These are phyloP conservation scores for Euwallacea fornicatus DNA, from an alignment of 1,140 invertebrate species.

Conservation along the genomic window DNA sequence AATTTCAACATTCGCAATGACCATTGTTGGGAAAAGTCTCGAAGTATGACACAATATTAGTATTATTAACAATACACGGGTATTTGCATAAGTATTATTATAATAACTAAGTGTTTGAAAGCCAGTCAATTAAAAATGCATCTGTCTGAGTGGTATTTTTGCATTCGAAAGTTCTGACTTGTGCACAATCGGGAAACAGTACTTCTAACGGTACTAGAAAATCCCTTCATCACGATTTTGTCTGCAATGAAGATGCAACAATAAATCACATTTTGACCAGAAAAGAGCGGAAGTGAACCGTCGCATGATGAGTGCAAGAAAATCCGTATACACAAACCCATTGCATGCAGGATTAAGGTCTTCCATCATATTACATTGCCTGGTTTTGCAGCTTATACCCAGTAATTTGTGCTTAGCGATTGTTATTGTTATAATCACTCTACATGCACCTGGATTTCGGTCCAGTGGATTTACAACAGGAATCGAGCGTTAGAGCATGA, in stretches of 20 bases:
- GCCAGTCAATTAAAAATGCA: too few species aligned
- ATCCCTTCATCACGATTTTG: too few species aligned
- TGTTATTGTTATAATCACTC: neutral
- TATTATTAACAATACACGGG: neutral
- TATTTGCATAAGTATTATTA: neutral
- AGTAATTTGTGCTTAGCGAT: slow-evolving; percentile 1
- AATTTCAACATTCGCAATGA: neutral
- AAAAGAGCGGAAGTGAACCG: neutral
- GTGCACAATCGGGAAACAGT: too few species aligned
- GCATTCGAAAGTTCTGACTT: too few species aligned
- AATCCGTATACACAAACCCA: neutral
- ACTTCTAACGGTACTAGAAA: too few species aligned
- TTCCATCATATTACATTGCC: slow-evolving; percentile 17
- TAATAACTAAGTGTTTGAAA: too few species aligned
- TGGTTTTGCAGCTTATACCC: neutral
- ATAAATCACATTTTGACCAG: too few species aligned
- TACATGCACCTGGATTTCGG: neutral
- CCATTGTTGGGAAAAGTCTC: slow-evolving; percentile 1
- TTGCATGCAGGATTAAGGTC: slow-evolving; percentile 27
- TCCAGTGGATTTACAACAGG: slow-evolving; percentile 1
- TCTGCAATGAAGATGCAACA: too few species aligned
- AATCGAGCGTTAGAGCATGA: neutral
- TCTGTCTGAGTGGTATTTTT: too few species aligned
- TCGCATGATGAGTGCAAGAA: neutral
- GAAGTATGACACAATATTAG: neutral